These are phyloP conservation scores for Discoglossus pictus DNA, from an alignment of 2,797 vertebrate genomes.

Conservation along the genomic window DNA sequence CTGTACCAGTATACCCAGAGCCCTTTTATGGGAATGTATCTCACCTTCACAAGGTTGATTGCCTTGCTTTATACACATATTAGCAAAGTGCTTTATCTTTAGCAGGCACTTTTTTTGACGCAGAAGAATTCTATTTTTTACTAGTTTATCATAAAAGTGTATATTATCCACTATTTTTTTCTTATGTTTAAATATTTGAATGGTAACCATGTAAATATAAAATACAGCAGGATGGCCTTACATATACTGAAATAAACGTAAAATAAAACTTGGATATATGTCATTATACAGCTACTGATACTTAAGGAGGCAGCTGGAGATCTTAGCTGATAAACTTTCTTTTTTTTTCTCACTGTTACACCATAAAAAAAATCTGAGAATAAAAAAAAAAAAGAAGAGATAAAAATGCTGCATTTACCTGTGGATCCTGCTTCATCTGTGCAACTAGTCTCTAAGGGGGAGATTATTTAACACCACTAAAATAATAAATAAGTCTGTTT, in stretches of 20 bases:
- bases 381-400: neutral
- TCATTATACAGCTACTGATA: too few species aligned
- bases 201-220: too few species aligned
- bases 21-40: constrained; percentile 7
- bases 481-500: constrained; percentile 20
- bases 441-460: constrained; percentile 81
- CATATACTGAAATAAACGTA: too few species aligned
- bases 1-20: constrained; percentile 40
- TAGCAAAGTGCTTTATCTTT: constrained; percentile 29
- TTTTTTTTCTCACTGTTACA: constrained; percentile 67
- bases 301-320: constrained; percentile 59
- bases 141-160: constrained; percentile 85
- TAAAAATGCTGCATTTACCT: constrained; percentile 77
- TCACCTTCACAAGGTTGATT: too few species aligned
- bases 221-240: too few species aligned
- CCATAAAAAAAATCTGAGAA: constrained; percentile 61
- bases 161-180: too few species aligned
- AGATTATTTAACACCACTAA: constrained; percentile 5
- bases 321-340: constrained; percentile 84
- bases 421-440: constrained; percentile 89
- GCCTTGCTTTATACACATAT: too few species aligned
- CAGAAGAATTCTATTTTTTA: constrained; percentile 61
- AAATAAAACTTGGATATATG: too few species aligned
- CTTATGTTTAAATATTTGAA: too few species aligned
- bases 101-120: too few species aligned